Base-by-base conservation (phyloP, 2,797 vertebrate species). In the Simalia tracyae region DNA sequence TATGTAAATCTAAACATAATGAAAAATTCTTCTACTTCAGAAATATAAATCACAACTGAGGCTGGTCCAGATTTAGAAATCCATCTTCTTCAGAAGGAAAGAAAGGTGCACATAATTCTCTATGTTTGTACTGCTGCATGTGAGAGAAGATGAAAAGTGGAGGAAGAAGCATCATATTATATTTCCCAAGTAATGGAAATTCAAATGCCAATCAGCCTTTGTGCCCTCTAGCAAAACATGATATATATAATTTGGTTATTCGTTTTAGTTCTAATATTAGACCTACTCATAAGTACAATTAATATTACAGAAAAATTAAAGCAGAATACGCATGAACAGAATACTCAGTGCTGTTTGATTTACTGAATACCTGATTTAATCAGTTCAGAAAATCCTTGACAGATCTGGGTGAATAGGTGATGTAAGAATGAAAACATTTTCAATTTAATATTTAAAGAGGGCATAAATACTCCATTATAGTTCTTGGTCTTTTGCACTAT, bases 381-480 rank as follows among this genome's bases (percentile, higher is more conserved):
- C 66, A 92, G 26, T 60, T 64, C 28, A 31, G 81, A 46, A 89
- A 89, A 42, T 72, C 84, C 56, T 90, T 60, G 64, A 86, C 61
- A 90, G 61, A 66, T 60, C 50, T 26, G 56, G 19, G 15, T 8
- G 22, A 92, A 92, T n/a, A 86, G 28, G 64, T 92, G 88, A 63
- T 87, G 42, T 26, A 56, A 24, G 15, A n/a, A 28, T 81, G 84
- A 63, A 86, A 87, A 28, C 56, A 61, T 63, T 63, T 90, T 63
- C 64, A 56, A 87, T 19, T 81, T 63, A 92, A 90, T 90, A 92
- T 90, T 92, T 90, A 86, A 92, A 92, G 64, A 92, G 56, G 19
- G 14, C 56, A 90, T 90, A 61, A 90, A 92, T 63, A 81, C 56
- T 92, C 36, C 88, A 92, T 60, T 31, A 59, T n/a, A 72, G 42